Percentiles rank a stretch among this genome's conserved stretches.
Conservation (phyloP, 2,888 invertebrate species). For the Dexiosoma caninum region DNA sequence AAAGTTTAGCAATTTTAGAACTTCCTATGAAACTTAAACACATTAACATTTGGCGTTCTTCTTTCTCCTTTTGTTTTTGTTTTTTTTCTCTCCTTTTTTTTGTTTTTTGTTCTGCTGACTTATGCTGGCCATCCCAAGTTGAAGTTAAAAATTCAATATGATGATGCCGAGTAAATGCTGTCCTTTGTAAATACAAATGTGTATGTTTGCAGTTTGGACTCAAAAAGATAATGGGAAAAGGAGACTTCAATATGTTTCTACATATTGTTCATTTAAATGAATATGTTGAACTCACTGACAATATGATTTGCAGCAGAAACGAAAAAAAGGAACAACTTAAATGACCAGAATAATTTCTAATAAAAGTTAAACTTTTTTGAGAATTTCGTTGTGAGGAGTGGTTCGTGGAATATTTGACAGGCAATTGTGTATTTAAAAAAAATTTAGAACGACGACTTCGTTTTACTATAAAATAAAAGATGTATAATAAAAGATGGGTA, state of each 20-base stretch:
- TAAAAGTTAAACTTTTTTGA: no score
- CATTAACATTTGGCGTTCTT: not conserved
- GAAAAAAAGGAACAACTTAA: not conserved
- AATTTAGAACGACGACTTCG: no score
- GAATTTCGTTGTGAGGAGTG: no score
- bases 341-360: conserved; percentile 14
- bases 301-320: not conserved
- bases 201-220: not conserved
- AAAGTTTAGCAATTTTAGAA: conserved; percentile 43
- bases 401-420: no score
- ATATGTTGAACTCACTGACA: not conserved
- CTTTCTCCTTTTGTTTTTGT: not conserved
- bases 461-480: no score
- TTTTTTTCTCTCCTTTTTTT: not conserved
- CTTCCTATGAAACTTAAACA: conserved; percentile 24
- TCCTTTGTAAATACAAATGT: no score
- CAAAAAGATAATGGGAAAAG: not conserved
- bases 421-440: no score
- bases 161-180: not conserved
- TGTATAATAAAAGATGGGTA: no score
- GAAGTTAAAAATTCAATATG: conserved; percentile 10
- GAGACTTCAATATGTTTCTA: conserved; percentile 11
- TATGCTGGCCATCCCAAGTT: not conserved
- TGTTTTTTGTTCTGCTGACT: not conserved
- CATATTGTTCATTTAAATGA: conserved; percentile 10